phyloP scores from a whole-genome alignment of 2,888 invertebrate genomes.

The Drosophila buzzatii region DNA sequence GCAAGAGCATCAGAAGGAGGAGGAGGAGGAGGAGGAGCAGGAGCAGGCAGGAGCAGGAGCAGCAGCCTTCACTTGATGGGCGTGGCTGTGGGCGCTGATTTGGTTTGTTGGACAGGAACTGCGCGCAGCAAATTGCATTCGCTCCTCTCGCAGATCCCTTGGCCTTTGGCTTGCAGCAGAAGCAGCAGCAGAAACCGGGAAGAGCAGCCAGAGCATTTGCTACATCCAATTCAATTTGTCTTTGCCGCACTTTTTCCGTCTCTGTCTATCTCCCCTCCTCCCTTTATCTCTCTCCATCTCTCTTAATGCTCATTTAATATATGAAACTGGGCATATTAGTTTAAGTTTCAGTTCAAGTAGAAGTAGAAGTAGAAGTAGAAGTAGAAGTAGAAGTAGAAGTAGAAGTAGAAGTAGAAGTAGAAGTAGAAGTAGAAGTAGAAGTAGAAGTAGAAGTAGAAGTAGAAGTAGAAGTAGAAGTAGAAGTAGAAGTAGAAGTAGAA shows the following conservation, averaged over 20 bases:
- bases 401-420: too few relatives aligned
- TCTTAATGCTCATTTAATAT: not conserved
- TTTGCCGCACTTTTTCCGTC: slow-evolving; percentile 4
- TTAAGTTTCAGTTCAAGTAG: not conserved
- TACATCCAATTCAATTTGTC: slow-evolving; percentile 35
- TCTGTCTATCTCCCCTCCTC: not conserved
- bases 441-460: too few relatives aligned
- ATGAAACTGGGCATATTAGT: not conserved
- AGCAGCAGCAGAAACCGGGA: slow-evolving; percentile 2
- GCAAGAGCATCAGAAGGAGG: not conserved
- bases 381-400: too few relatives aligned
- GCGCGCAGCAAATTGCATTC: slow-evolving; percentile 67
- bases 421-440: too few relatives aligned
- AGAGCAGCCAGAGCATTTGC: slow-evolving; percentile 12
- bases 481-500: too few relatives aligned
- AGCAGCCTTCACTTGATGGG: not conserved
- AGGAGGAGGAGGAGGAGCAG: not conserved
- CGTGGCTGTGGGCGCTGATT: slow-evolving; percentile 6
- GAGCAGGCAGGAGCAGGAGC: not conserved
- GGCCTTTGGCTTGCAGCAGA: slow-evolving; percentile 11
- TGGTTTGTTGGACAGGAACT: slow-evolving; percentile 39
- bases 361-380: too few relatives aligned
- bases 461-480: too few relatives aligned
- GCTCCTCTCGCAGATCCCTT: slow-evolving; percentile 24
- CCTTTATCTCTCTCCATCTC: not conserved